Conservation (phyloP, 2,113 vertebrate species). For the Vulpes lagopus region DNA sequence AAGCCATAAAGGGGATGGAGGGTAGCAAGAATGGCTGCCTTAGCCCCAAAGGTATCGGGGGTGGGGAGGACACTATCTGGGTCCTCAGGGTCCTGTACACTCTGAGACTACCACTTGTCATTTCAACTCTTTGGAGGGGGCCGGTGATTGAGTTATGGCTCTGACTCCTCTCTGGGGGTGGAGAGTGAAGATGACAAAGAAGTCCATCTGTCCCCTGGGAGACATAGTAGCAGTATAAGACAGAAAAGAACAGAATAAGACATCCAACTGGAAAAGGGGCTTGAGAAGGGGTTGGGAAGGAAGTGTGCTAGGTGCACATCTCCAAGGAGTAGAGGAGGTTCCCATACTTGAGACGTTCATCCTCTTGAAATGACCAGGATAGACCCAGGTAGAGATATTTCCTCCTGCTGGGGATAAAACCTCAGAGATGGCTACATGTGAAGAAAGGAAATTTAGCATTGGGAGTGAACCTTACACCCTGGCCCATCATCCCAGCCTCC, state of each 20-base stretch:
- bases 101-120: constrained; percentile 33
- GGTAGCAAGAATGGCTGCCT: background rate
- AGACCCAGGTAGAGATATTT: background rate
- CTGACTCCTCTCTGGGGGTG: constrained; percentile 78
- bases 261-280: constrained; percentile 33
- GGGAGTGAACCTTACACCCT: background rate
- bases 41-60: background rate
- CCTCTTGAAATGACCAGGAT: constrained; percentile 51
- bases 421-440: background rate
- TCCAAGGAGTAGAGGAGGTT: background rate
- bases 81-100: background rate
- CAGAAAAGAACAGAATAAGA: constrained; percentile 66
- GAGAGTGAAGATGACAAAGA: constrained; percentile 74
- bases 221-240: constrained; percentile 64
- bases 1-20: background rate
- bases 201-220: constrained; percentile 78
- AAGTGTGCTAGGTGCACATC: background rate
- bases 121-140: constrained; percentile 41
- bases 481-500: background rate
- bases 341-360: background rate
- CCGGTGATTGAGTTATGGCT: constrained; percentile 72
- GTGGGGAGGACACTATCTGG: background rate
- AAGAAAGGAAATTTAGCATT: constrained; percentile 23
- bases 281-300: background rate
- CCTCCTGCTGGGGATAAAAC: constrained; percentile 43